A percentile compares a stretch with the other conserved stretches of the same genome.
Evolutionary conservation across 2,113 vertebrate genomes (phyloP).

Genomic region (Xiphorhynchus elegans): DNA sequence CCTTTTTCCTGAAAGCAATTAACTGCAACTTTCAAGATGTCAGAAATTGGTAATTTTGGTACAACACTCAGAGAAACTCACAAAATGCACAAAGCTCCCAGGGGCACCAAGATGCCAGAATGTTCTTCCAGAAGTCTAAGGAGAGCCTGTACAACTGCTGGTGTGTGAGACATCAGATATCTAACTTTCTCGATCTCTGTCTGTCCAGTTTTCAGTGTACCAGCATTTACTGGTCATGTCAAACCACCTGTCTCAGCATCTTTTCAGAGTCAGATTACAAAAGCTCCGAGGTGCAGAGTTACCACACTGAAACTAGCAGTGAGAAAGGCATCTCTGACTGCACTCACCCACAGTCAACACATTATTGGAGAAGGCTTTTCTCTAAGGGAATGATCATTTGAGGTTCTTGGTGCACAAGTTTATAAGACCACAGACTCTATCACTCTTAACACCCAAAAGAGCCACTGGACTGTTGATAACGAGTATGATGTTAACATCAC

Average conservation of each 20-base stretch:
- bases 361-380: not conserved
- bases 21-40: not conserved
- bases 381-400: not conserved
- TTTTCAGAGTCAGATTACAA: not conserved
- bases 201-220: not conserved
- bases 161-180: not conserved
- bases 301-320: not conserved
- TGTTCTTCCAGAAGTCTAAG: not conserved
- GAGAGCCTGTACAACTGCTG: accelerated
- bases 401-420: not conserved
- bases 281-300: not conserved
- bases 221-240: not conserved
- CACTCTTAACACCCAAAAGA: not conserved
- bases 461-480: not conserved
- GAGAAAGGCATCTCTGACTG: not conserved
- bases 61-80: not conserved
- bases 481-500: not conserved
- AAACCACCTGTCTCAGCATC: not conserved
- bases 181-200: not conserved
- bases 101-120: not conserved
- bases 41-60: not conserved
- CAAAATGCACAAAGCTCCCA: not conserved
- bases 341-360: not conserved
- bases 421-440: not conserved
- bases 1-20: not conserved